Evolutionary conservation across 1,140 invertebrate genomes (phyloP).

Genomic region (Brachionus asplanchnoidis): DNA sequence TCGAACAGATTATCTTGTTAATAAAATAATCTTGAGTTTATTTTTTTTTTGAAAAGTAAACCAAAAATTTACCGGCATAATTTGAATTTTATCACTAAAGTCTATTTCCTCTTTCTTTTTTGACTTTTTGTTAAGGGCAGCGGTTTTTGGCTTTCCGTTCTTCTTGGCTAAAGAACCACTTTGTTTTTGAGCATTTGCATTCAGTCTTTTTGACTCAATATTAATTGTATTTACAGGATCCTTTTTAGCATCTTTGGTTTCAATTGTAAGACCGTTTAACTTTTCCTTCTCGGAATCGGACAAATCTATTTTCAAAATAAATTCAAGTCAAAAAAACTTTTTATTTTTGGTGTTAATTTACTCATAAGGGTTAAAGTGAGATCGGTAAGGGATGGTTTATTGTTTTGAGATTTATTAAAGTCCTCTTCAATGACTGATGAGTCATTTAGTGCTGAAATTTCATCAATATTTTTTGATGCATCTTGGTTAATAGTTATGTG

Average conservation of each 20-base stretch:
- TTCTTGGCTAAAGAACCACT: neutral
- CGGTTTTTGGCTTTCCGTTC: neutral
- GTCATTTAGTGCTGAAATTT: neutral
- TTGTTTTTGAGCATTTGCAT: neutral
- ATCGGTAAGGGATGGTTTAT: constrained; percentile 1
- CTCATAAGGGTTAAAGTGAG: constrained; percentile 29
- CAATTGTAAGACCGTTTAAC: neutral
- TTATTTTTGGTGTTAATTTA: neutral
- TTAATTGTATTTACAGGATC: neutral
- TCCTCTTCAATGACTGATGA: constrained; percentile 6
- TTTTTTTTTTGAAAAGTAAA: too few relatives aligned
- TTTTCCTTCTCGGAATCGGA: neutral
- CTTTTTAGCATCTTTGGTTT: neutral
- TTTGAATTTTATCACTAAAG: neutral
- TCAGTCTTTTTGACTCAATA: neutral
- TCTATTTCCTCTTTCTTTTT: neutral
- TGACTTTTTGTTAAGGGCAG: neutral
- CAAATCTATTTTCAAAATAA: neutral
- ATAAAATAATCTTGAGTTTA: too few relatives aligned
- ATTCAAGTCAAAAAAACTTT: neutral
- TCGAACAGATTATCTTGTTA: too few relatives aligned
- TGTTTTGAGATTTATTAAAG: neutral
- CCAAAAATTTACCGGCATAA: neutral
- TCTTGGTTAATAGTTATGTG: neutral
- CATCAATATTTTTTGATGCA: neutral